Evolutionary conservation across 1,140 invertebrate species (phyloP).

Genomic region (Drosophila willistoni): DNA sequence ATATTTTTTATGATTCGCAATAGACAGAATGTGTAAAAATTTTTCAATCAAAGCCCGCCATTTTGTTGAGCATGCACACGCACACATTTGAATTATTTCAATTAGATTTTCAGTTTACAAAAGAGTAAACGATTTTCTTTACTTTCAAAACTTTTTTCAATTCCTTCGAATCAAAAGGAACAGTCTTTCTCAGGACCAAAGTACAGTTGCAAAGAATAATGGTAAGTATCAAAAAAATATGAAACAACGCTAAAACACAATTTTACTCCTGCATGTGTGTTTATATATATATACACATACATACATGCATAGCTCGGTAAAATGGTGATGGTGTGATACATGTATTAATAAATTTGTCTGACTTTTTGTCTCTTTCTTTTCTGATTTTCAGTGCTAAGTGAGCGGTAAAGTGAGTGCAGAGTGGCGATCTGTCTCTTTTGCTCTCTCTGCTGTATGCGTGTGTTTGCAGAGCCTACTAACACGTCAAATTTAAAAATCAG

Average conservation of each 20-base stretch:
- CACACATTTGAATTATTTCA: not conserved
- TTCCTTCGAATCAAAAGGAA: not conserved
- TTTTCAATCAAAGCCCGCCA: not conserved
- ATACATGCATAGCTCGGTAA: conserved; percentile 4
- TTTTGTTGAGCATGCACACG: conserved; percentile 5
- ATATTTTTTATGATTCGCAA: not conserved
- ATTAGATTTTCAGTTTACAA: not conserved
- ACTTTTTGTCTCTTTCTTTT: conserved; percentile 16
- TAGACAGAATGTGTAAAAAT: not conserved
- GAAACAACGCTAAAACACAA: not conserved
- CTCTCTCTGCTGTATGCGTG: conserved; percentile 15
- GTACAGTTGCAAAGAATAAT: conserved; percentile 35
- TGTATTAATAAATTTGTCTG: conserved; percentile 33
- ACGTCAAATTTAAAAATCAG: not conserved
- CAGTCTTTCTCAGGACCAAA: not conserved
- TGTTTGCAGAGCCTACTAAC: not conserved
- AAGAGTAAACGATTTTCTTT: not conserved
- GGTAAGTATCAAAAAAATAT: conserved; percentile 11
- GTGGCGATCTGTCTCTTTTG: not conserved
- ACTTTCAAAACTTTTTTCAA: not conserved
- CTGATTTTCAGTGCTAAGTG: conserved; percentile 26
- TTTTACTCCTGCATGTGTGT: not conserved
- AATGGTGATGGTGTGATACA: conserved; percentile 50
- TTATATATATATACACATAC: not conserved
- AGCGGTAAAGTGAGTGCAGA: conserved; percentile 46